A percentile compares a stretch with the other conserved stretches of the same genome.
phyloP scores from a whole-genome alignment of 2,113 vertebrate genomes.

The Serilophus lunatus region DNA sequence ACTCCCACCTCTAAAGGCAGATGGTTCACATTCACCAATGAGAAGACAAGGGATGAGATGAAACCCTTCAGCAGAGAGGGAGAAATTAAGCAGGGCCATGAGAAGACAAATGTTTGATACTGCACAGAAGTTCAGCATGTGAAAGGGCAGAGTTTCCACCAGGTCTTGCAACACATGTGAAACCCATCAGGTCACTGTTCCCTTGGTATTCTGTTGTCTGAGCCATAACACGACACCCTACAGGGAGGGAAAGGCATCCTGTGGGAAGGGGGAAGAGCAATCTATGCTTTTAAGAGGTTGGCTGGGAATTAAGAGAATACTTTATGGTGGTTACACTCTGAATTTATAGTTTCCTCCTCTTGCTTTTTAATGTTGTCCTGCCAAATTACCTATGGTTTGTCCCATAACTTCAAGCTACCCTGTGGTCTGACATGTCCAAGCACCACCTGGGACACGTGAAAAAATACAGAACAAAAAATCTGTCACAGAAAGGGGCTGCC shows the following conservation, averaged over 20 bases:
- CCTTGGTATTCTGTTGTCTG: neutral
- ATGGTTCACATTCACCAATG: neutral
- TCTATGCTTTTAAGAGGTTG: conserved; percentile 45
- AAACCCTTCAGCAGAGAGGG: neutral
- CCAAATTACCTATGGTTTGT: conserved; percentile 29
- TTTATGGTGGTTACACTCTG: conserved; percentile 57
- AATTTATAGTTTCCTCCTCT: conserved; percentile 64
- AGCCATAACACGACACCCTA: conserved; percentile 17
- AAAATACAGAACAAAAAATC: neutral
- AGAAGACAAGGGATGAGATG: neutral
- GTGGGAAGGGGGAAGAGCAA: conserved; percentile 9
- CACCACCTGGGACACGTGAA: conserved; percentile 29
- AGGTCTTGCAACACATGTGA: conserved; percentile 27
- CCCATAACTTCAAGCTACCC: conserved; percentile 2
- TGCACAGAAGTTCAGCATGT: neutral
- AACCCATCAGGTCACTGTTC: conserved; percentile 12
- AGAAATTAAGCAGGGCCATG: neutral
- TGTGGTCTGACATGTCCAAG: conserved; percentile 36
- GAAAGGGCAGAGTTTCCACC: conserved; percentile 17
- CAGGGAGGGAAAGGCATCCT: conserved; percentile 19
- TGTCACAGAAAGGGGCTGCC: neutral
- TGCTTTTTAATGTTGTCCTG: conserved; percentile 58
- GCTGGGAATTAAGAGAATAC: conserved; percentile 50
- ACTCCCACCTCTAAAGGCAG: neutral
- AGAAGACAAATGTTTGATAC: neutral